A percentile compares a stretch with the other conserved stretches of the same genome.
Conservation (phyloP, 2,113 vertebrate species). For the Oryzias celebensis region DNA sequence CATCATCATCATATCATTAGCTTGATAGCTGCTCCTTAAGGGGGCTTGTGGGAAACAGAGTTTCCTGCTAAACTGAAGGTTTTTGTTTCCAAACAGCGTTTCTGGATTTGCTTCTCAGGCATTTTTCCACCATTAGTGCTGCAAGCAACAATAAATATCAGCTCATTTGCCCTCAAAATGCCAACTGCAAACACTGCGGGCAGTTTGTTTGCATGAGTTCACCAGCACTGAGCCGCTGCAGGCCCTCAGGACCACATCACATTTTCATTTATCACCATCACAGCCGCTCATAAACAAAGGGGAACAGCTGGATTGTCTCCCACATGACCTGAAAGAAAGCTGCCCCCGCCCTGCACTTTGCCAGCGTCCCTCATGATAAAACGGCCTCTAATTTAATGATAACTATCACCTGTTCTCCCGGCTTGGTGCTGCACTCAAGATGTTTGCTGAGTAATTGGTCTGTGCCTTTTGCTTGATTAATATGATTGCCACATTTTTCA, state of each 20-base stretch:
- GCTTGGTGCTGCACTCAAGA: conserved; percentile 30
- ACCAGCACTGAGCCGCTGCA: conserved; percentile 3
- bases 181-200: not conserved
- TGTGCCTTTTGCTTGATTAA: conserved; percentile 73
- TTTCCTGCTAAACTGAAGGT: not conserved
- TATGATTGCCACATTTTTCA: conserved; percentile 76
- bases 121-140: not conserved
- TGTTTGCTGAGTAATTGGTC: conserved; percentile 73
- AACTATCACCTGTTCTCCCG: conserved; percentile 65
- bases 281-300: conserved; percentile 19
- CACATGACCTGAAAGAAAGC: conserved; percentile 1
- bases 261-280: conserved; percentile 40
- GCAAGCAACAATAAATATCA: not conserved
- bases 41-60: too few relatives aligned
- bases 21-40: too few relatives aligned
- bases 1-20: too few relatives aligned
- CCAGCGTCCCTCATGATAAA: conserved; percentile 48
- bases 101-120: not conserved
- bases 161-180: not conserved
- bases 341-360: conserved; percentile 11
- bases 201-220: not conserved
- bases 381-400: conserved; percentile 68
- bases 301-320: conserved; percentile 35
- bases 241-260: conserved; percentile 7
- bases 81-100: not conserved